Evolutionary conservation across 2,797 vertebrate genomes (phyloP), one percentile per base, ranked within the genome.

Genomic region (Poecile montanus): DNA sequence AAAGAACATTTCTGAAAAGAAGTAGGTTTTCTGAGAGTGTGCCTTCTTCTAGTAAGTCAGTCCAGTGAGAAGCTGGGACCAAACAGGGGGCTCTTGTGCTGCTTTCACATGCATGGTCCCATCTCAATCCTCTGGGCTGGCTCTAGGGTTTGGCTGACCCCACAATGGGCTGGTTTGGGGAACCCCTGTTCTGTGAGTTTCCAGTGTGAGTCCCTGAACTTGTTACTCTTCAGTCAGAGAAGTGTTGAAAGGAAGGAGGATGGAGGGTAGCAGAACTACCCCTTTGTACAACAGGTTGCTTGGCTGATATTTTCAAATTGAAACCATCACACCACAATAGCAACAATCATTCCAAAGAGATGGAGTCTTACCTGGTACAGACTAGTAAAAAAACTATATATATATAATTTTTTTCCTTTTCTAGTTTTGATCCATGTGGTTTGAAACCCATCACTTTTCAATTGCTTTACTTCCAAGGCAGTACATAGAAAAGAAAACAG

Each of bases 31-130:
- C 14, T 65, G 30, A 70, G 9, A 36, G 8, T 2, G 2, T 85
- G 13, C 13, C 40, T 89, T 89, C 50, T 70, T 17, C 42, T 72
- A n/a, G 42, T 15, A 87, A 85, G 16, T 7, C 38, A 34, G 12
- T 40, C 21, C 66, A 68, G 4, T 15, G 15, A 65, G n/a, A 65
- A 63, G 5, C 5, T 75, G 47, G 22, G 30, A 16, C 5, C n/a
- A 47, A 73, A 56, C 1, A 0, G 1, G 5, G 2, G 0, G 9
- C 11, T 12, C 58, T 85, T 18, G 29, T 70, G 11, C 21, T 66
- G 8, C 66, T 78, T 36, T 45, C 19, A 51, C 6, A 7, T 4
- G 8, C 5, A 2, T 34, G 8, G 21, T 50, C 27, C 23, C 3
- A 8, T 50, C 18, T 67, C 9, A 3, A 1, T 73, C 32, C n/a